A percentile compares a stretch with the other conserved stretches of the same genome.
Evolutionary conservation across 1,140 invertebrate genomes (phyloP).

Genomic region (Camponotus floridanus): DNA sequence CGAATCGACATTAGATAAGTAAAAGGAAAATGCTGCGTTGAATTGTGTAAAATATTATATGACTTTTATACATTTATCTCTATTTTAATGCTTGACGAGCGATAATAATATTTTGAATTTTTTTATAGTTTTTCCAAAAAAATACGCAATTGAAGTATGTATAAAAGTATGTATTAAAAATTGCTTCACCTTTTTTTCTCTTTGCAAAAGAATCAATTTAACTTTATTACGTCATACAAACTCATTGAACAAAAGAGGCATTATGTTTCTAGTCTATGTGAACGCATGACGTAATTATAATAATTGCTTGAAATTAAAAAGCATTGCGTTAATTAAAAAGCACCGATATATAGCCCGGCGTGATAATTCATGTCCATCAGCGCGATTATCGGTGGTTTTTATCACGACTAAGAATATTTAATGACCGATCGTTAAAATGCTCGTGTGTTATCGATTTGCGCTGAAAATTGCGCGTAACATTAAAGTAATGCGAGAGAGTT

Average conservation of each 20-base stretch:
- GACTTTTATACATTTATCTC: background rate
- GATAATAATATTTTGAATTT: background rate
- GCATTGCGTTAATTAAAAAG: constrained; percentile 27
- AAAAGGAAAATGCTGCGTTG: background rate
- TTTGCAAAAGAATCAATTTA: background rate
- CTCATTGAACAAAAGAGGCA: background rate
- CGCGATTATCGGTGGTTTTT: constrained; percentile 42
- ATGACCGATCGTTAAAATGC: constrained; percentile 17
- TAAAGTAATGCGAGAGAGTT: background rate
- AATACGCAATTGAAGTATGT: background rate
- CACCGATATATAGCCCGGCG: background rate
- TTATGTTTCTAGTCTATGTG: background rate
- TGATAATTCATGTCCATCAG: constrained; percentile 9
- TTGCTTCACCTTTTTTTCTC: no score
- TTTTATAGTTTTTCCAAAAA: background rate
- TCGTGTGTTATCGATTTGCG: constrained; percentile 16
- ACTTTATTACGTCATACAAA: background rate
- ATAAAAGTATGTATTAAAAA: background rate
- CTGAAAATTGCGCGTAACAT: constrained; percentile 23
- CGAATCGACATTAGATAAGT: constrained; percentile 4
- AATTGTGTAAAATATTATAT: background rate
- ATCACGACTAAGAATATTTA: constrained; percentile 47
- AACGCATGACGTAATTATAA: constrained; percentile 1
- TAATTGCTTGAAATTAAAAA: constrained; percentile 39
- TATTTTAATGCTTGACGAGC: background rate